phyloP scores from a whole-genome alignment of 2,888 invertebrate species.

The Zelleria hepariella region DNA sequence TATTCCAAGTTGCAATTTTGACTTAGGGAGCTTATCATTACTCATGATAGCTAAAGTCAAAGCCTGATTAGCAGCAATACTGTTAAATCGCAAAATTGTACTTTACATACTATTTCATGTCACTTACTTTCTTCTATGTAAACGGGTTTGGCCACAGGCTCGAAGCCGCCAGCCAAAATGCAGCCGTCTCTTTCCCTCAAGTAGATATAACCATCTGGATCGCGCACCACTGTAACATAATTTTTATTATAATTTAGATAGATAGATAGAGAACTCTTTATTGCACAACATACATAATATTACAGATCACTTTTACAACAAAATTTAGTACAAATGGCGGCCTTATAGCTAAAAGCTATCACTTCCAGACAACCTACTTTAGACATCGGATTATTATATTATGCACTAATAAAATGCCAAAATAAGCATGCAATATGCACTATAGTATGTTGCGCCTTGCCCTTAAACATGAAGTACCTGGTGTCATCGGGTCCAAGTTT shows the following conservation, averaged over 20 bases:
- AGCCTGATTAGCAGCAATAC: slow-evolving; percentile 6
- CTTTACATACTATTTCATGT: slow-evolving; percentile 1
- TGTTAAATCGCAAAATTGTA: neutral
- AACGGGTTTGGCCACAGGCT: slow-evolving; percentile 90
- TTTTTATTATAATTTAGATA: too few relatives aligned
- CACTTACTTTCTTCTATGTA: slow-evolving; percentile 78
- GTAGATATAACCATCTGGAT: slow-evolving; percentile 90
- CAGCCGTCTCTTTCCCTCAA: slow-evolving; percentile 88
- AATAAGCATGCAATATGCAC: neutral
- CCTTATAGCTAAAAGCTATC: too few relatives aligned
- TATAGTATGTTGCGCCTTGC: neutral
- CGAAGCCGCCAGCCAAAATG: slow-evolving; percentile 91
- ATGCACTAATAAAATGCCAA: too few relatives aligned
- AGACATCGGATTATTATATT: too few relatives aligned
- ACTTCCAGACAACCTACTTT: too few relatives aligned
- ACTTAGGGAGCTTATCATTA: too few relatives aligned
- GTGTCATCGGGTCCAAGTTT: slow-evolving; percentile 83
- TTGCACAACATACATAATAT: too few relatives aligned
- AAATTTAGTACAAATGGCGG: too few relatives aligned
- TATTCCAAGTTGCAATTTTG: too few relatives aligned
- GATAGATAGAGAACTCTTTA: too few relatives aligned
- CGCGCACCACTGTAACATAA: slow-evolving; percentile 77
- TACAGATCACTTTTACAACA: too few relatives aligned
- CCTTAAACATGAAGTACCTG: slow-evolving; percentile 68
- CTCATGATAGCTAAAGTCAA: too few relatives aligned